Base-by-base conservation (phyloP, 2,797 vertebrate species). In the Halcyon chelicuti region DNA sequence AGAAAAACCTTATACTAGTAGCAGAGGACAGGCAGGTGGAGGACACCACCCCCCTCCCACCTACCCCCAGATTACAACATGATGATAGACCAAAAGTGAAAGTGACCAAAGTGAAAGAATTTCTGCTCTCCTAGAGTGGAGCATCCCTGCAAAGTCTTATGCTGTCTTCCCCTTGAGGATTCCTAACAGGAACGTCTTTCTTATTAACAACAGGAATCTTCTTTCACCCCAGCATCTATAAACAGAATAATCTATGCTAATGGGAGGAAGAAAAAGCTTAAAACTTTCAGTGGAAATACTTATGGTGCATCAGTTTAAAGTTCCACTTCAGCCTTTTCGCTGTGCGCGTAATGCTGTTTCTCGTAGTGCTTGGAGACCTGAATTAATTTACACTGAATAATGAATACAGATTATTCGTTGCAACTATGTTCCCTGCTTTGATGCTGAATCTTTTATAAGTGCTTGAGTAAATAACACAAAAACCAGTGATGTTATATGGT, bases 371-470 rank as follows among this genome's bases (percentile, higher is more conserved):
- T 74, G 33, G 70, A 85, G 73, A 88, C 35, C 42, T 95, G 88
- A 95, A 85, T 94, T 92, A 66, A 93, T 94, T 94, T 91, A 62
- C 54, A 47, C 52, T 26, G 29, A 70, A 88, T 90, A 81, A 95
- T 89, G 58, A 88, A 87, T 80, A 35, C 44, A 80, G 52, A 96
- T 90, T 72, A 78, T 71, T 96, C 47, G 71, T 65, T 70, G 17
- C 66, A 90, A 57, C 91, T 75, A 4, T 58, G 66, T 86, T 78
- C 73, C 20, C 61, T 73, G 68, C 31, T 93, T 84, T 33, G 5
- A 42, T 84, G 49, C 40, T 88, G 68, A 90, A 28, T 83, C 79
- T 95, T 91, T 84, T 89, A 40, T 71, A 88, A 91, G 86, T 57
- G 35, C 65, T 65, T 49, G 31, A 71, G 58, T 82, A 94, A 93